A percentile compares a stretch with the other conserved stretches of the same genome.
Evolutionary conservation across 2,888 invertebrate genomes (phyloP).

Genomic region (Eilema depressum): DNA sequence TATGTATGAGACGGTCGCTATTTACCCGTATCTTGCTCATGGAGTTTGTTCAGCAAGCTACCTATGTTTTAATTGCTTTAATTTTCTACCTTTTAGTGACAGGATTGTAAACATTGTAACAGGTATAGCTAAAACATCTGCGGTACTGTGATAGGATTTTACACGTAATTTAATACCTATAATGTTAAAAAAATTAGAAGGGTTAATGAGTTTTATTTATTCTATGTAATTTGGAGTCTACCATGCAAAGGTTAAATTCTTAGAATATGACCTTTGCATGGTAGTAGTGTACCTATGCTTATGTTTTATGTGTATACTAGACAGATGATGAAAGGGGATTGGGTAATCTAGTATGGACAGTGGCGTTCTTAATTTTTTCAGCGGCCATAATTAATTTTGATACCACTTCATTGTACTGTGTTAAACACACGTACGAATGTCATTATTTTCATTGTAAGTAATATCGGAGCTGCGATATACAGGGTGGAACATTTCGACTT

Average conservation of each 20-base stretch:
- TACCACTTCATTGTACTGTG: too few relatives aligned
- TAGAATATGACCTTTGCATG: neutral
- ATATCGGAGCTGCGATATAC: too few relatives aligned
- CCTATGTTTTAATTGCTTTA: slow-evolving; percentile 22
- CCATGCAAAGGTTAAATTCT: slow-evolving; percentile 1
- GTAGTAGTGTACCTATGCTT: neutral
- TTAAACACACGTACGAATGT: too few relatives aligned
- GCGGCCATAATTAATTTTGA: too few relatives aligned
- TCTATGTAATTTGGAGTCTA: neutral
- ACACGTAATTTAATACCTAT: neutral
- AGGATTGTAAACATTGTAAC: neutral
- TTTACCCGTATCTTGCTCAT: slow-evolving; percentile 23
- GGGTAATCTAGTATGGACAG: too few relatives aligned
- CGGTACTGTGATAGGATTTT: neutral
- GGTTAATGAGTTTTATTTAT: neutral
- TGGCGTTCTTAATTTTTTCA: too few relatives aligned
- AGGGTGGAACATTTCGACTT: too few relatives aligned
- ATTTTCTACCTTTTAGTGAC: slow-evolving; percentile 17
- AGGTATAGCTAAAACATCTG: neutral
- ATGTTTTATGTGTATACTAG: neutral
- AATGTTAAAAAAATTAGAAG: neutral
- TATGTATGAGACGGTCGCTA: slow-evolving; percentile 30
- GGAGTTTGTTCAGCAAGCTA: slow-evolving; percentile 19
- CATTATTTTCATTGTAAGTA: too few relatives aligned
- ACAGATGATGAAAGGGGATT: neutral